Base-by-base conservation (phyloP, 2,113 vertebrate species). In the Apaloderma vittatum region DNA sequence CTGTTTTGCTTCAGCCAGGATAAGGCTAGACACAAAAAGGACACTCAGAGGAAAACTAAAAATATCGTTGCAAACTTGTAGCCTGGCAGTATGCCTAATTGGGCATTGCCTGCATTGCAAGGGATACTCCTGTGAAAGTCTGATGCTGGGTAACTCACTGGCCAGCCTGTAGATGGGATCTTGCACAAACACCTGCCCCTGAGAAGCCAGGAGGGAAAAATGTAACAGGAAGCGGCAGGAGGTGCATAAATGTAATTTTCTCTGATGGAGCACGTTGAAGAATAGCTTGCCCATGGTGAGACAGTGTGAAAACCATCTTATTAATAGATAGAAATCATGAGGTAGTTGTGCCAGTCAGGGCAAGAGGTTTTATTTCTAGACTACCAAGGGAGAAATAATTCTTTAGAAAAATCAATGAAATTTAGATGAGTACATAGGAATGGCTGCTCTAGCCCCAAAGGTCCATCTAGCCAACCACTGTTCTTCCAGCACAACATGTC, bases 331-430 rank as follows among this genome's bases (percentile, higher is more conserved):
- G 61, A 89, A 94, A 87, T 81, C 65, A 52, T 17, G 29, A 86
- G 63, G 61, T 62, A 75, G 73, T 55, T 79, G 61, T 3, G 2
- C 86, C 59, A 93, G 79, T 63, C 22, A 7, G 46, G 79, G 62
- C 89, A 95, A 72, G 89, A 90, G 76, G n/a, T 70, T 90, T 94
- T 88, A 80, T 93, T 90, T 90, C 89, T 75, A 72, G 72, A 71
- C 48, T 8, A 61, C 24, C 76, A 49, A 67, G 87, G 58, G 90
- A 84, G 59, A 86, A 70, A 86, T 91, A 96, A 91, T 90, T 85
- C 70, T 83, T 93, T 32, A 75, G 58, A 88, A 94, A 96, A 95
- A 95, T 93, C 83, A 78, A 52, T 97, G 29, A 48, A 27, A 96
- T 95, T 96, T 75, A 94, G 94, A 89, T 91, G 61, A 94, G 55